Evolutionary conservation across 2,888 invertebrate species (phyloP), one percentile per base, ranked within the genome.

Genomic region (Mellilla xanthometata): DNA sequence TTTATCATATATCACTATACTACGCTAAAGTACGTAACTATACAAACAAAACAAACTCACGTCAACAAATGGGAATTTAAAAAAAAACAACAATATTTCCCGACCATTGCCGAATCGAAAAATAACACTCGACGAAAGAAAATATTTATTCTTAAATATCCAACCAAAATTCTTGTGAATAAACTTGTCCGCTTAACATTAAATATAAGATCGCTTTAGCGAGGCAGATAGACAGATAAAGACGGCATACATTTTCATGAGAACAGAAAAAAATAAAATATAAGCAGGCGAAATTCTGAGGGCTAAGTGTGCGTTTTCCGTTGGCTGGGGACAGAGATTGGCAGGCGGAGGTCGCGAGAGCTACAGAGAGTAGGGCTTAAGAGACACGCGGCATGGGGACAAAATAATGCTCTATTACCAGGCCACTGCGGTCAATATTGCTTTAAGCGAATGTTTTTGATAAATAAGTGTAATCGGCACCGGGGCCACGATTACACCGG

Each of bases 401-500:
- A 52, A 85, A 82, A 78, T 58, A 54, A 59, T 58, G 72, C 78
- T 69, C 69, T 76, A 56, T 56, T 49, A 56, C 67, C 50, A 58
- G 57, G n/a, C 56, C 47, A 50, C 52, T 71, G 62, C 54, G 73
- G 77, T 73, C 61, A 70, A 78, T 62, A 75, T 81, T 79, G 59
- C 62, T 68, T 68, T 66, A 66, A 71, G 71, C 64, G 62, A 56
- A 65, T 59, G 53, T 53, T 55, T 58, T 58, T 59, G 52, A 60
- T 60, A 73, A 75, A 78, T 78, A 77, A 69, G 69, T 70, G 65
- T 77, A 83, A 86, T 82, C 78, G 73, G 62, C 68, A 68, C 72
- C 72, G 80, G 76, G 75, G 76, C 67, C 72, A 66, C 77, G 83
- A 86, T 89, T 89, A 89, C 83, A 82, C 83, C 83, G 84, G 86